Evolutionary conservation across 2,113 vertebrate species (phyloP), one percentile per base, ranked within the genome.

Genomic region (Lycaon pictus): DNA sequence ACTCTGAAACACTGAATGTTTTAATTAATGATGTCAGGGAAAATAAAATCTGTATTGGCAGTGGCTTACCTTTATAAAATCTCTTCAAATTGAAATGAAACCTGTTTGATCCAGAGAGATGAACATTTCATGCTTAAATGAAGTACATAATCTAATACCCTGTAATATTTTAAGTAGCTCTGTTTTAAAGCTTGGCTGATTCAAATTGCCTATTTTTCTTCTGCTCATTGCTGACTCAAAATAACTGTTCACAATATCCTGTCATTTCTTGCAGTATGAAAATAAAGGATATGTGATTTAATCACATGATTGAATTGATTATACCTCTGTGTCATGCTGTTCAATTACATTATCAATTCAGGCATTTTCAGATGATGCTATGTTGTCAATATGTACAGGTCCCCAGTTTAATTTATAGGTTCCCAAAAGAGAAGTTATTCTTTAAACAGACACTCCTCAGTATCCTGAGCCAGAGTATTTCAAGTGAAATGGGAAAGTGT

Each of bases 401-500:
- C 76, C 48, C 76, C 43, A 48, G 7, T 98, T 99, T 99, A 96
- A 99, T 96, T 99, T 99, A 94, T 98, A 99, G 99, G 99, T 99
- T 93, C 98, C 98, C 98, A 98, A 98, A 99, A 98, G 97, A 99
- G 99, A 98, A 99, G 99, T 98, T 98, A 99, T 35, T 99, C 99
- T 98, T 99, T 99, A 99, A 99, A 99, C 98, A 98, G 98, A 99
- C 98, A 98, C 98, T 98, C 97, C 98, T 99, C 98, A 98, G 67
- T 99, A 98, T 98, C 98, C 98, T 98, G 99, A 99, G 98, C 99
- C 85, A 99, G 98, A 99, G 99, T 99, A 97, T 98, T 98, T 77
- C 98, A 99, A 98, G 98, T 98, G 99, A 99, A 99, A 98, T 98
- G 98, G 98, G 99, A 99, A 99, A 99, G 99, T 99, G 98, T 99